A percentile compares a stretch with the other conserved stretches of the same genome.
These are phyloP conservation scores for Rhyacichthys aspro DNA, from an alignment of 2,797 vertebrate species.

Conservation along the genomic window DNA sequence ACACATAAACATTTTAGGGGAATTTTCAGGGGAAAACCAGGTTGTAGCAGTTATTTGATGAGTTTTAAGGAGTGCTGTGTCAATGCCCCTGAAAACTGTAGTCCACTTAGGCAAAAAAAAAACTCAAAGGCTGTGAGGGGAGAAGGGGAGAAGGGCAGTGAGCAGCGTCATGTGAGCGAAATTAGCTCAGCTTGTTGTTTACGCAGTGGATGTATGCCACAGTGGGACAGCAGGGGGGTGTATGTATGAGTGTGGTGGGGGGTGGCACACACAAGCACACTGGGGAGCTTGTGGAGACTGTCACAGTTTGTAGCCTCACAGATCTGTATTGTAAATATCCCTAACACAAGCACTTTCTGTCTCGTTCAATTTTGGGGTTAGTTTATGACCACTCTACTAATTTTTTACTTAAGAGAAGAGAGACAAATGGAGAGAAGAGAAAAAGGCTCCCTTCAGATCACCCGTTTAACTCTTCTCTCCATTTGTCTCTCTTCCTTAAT, in stretches of 20 bases:
- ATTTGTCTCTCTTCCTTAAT: too few species aligned
- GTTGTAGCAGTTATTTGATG: constrained; percentile 33
- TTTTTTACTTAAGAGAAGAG: too few species aligned
- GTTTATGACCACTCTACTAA: not conserved
- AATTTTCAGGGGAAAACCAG: constrained; percentile 26
- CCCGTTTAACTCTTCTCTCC: too few species aligned
- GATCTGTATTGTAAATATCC: constrained; percentile 51
- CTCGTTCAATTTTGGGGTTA: constrained; percentile 9
- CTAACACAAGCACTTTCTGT: constrained; percentile 5
- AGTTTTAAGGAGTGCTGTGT: constrained; percentile 37
- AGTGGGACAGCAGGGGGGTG: constrained; percentile 53
- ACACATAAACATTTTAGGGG: constrained; percentile 2
- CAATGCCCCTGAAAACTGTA: constrained; percentile 35
- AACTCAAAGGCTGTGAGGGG: constrained; percentile 24
- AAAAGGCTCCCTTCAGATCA: too few species aligned
- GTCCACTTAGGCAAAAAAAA: constrained; percentile 32
- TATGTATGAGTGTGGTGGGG: constrained; percentile 20
- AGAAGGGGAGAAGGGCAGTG: constrained; percentile 14
- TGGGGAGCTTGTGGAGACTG: constrained; percentile 45
- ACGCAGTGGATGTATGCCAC: constrained; percentile 66
- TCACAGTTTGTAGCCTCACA: constrained; percentile 43
- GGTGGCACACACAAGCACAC: constrained; percentile 22
- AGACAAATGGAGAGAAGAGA: too few species aligned
- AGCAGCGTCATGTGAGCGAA: constrained; percentile 67
- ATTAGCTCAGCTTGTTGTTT: constrained; percentile 76